These are phyloP conservation scores for Ridgeia piscesae DNA, from an alignment of 1,140 invertebrate species.

Conservation along the genomic window DNA sequence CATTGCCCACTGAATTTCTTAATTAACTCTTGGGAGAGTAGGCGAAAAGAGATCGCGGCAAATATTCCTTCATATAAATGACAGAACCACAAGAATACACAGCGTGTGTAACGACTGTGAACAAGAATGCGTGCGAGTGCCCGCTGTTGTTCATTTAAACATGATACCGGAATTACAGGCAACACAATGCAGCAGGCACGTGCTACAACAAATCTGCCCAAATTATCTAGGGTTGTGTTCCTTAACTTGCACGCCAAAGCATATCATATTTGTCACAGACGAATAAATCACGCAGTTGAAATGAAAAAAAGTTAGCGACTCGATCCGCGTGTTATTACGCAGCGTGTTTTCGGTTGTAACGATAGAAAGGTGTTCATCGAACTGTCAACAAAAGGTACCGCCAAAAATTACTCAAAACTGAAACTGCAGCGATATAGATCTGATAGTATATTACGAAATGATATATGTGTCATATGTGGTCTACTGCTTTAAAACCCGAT, in stretches of 20 bases:
- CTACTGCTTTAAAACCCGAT: background rate
- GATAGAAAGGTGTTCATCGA: background rate
- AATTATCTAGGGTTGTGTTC: background rate
- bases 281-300: background rate
- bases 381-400: background rate
- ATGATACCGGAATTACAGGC: background rate
- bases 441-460: background rate
- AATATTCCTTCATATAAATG: background rate
- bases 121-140: background rate
- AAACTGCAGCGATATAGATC: background rate
- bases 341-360: background rate
- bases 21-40: background rate
- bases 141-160: background rate
- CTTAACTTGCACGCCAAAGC: background rate
- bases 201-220: background rate
- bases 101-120: background rate
- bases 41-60: background rate
- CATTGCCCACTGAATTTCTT: too few species aligned
- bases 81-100: background rate
- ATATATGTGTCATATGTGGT: background rate
- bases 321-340: background rate
- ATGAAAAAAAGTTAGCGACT: background rate
- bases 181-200: background rate
- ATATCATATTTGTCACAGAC: background rate
- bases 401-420: background rate